Evolutionary conservation across 2,797 vertebrate genomes (phyloP), one percentile per base, ranked within the genome.

Genomic region (Microctenopoma steveboyesi): DNA sequence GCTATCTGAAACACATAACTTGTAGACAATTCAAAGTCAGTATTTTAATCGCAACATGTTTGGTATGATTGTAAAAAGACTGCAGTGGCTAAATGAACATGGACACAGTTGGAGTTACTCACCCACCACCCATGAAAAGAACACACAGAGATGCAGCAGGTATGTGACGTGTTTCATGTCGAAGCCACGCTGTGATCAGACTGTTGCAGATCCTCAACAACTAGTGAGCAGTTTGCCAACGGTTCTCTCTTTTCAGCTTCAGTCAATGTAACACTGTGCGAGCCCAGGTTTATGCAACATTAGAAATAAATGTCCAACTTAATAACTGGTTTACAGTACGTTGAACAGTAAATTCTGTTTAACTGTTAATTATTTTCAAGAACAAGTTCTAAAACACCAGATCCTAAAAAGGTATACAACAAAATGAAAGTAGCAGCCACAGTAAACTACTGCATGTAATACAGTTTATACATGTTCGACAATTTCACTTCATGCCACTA

Each of bases 101-200:
- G 35, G 9, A 40, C 3, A 50, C 16, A 42, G 5, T 5, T 3
- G 15, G 11, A 45, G 28, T 6, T 0, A 58, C 70, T 72, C 35
- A 72, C 55, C 61, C 5, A 12, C 52, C 37, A 11, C 9, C 27
- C 9, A 16, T n/a, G 3, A 2, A 42, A 28, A 52, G 40, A n/a
- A 42, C 6, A 53, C n/a, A 16, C 33, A 5, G 9, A 64, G 46
- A 2, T 27, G 4, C 39, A 72, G 62, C 33, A 72, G 49, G 33
- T 0, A 35, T 9, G 7, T 22, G 25, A 33, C 25, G 55, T 3
- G 0, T 4, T 8, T 59, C 70, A 72, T 65, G 33, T 51, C 25
- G 25, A 47, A 43, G 12, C 15, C 7, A 2, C 16, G 45, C 1
- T 28, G 6, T 28, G 10, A n/a, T 18, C 39, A 2, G 4, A 0